Conservation (phyloP, 2,888 invertebrate genomes). For the Drosophila subquinaria region DNA sequence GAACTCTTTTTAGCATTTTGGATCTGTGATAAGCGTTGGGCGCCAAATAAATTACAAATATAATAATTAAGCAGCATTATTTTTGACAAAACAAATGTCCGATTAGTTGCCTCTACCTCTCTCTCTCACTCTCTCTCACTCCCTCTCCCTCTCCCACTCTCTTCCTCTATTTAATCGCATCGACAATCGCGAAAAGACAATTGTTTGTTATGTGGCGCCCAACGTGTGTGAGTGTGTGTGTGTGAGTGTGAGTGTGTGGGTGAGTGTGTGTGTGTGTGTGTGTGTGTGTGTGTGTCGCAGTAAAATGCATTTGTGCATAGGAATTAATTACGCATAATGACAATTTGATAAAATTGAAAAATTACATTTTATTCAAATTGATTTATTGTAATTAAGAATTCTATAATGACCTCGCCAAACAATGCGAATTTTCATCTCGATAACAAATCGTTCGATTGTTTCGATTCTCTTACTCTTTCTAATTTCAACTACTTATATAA, state of each 20-base stretch:
- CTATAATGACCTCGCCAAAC: constrained; percentile 48
- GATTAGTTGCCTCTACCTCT: constrained; percentile 30
- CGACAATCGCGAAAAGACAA: constrained; percentile 6
- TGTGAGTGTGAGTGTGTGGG: background rate
- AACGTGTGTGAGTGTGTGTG: background rate
- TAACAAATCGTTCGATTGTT: constrained; percentile 5
- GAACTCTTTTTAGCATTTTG: constrained; percentile 55
- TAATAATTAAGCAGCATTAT: constrained; percentile 83
- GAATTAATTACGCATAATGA: constrained; percentile 84
- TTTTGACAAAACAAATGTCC: constrained; percentile 77
- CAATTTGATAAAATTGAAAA: constrained; percentile 84
- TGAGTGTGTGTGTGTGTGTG: background rate
- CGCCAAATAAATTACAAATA: constrained; percentile 83
- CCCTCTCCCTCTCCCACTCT: background rate
- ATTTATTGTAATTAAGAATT: constrained; percentile 84
- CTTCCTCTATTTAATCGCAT: constrained; percentile 31
- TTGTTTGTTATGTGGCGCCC: constrained; percentile 37
- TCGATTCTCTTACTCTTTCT: background rate
- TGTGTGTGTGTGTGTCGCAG: constrained; percentile 10
- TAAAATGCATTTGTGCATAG: constrained; percentile 79
- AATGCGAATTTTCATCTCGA: constrained; percentile 37
- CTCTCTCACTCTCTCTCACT: background rate
- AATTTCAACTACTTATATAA: constrained; percentile 1
- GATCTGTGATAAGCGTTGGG: constrained; percentile 71
- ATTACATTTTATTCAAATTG: constrained; percentile 83